phyloP scores from a whole-genome alignment of 1,140 invertebrate species.

The Drosophila grimshawi region DNA sequence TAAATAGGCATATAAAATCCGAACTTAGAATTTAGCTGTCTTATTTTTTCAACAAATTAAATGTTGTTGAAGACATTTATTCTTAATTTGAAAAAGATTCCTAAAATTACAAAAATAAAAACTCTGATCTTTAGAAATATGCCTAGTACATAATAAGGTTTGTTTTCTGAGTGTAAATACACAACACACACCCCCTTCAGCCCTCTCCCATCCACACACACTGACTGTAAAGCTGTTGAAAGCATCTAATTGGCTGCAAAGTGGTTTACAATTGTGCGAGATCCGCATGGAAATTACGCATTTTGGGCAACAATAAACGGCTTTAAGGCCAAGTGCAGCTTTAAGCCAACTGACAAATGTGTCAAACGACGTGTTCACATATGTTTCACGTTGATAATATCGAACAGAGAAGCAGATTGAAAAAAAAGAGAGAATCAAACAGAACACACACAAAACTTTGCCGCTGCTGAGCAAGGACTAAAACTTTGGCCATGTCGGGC shows the following conservation, averaged over 20 bases:
- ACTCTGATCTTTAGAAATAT: too few relatives aligned
- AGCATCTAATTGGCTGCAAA: conserved; percentile 76
- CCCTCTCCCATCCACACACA: background rate
- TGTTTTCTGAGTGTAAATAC: conserved; percentile 1
- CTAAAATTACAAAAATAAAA: too few relatives aligned
- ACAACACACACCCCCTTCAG: conserved; percentile 1
- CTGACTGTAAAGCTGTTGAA: conserved; percentile 61
- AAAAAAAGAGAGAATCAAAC: conserved; percentile 13
- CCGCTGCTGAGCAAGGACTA: conserved; percentile 31
- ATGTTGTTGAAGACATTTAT: too few relatives aligned
- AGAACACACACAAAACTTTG: conserved; percentile 39
- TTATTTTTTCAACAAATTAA: too few relatives aligned
- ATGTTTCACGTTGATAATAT: conserved; percentile 80
- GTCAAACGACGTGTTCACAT: conserved; percentile 81
- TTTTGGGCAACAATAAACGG: background rate
- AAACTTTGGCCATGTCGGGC: conserved; percentile 60
- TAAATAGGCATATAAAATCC: too few relatives aligned
- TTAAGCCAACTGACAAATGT: conserved; percentile 81
- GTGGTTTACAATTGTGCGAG: conserved; percentile 56
- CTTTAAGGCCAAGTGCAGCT: conserved; percentile 32
- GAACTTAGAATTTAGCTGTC: too few relatives aligned
- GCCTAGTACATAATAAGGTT: too few relatives aligned
- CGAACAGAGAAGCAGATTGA: conserved; percentile 36
- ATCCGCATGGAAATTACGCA: conserved; percentile 50
- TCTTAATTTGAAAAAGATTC: too few relatives aligned